A percentile compares a stretch with the other conserved stretches of the same genome.
Conservation (phyloP, 2,113 vertebrate genomes). For the Dendrocopos noguchii region DNA sequence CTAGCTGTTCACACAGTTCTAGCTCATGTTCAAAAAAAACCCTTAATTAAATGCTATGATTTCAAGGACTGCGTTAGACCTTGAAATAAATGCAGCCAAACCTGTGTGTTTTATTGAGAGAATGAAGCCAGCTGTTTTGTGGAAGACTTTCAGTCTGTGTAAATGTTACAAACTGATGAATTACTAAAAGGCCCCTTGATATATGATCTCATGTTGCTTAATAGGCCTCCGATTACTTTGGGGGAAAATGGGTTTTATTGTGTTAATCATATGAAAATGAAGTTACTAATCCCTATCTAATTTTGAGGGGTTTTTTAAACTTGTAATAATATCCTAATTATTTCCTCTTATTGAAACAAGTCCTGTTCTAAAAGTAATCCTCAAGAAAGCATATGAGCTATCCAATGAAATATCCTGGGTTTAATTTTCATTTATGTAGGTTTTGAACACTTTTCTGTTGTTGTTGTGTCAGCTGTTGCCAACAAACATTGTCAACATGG, state of each 20-base stretch:
- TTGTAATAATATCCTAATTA: slow-evolving; percentile 63
- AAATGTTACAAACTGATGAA: slow-evolving; percentile 61
- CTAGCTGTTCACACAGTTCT: slow-evolving; percentile 39
- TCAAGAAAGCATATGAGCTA: slow-evolving; percentile 25
- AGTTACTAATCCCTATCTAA: slow-evolving; percentile 67
- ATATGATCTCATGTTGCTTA: slow-evolving; percentile 57
- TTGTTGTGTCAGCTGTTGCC: background rate
- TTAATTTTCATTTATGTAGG: slow-evolving; percentile 36
- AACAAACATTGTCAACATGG: background rate
- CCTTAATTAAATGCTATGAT: slow-evolving; percentile 64
- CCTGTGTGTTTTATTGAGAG: background rate
- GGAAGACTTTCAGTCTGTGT: slow-evolving; percentile 34
- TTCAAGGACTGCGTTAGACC: slow-evolving; percentile 48
- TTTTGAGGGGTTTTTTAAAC: slow-evolving; percentile 29
- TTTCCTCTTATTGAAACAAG: slow-evolving; percentile 52
- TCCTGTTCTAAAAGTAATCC: slow-evolving; percentile 42
- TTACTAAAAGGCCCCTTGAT: slow-evolving; percentile 66
- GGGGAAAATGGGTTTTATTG: slow-evolving; percentile 56
- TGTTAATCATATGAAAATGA: slow-evolving; percentile 70
- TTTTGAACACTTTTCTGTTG: background rate
- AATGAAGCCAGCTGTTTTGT: slow-evolving; percentile 47
- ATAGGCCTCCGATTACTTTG: slow-evolving; percentile 49
- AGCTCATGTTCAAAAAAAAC: slow-evolving; percentile 47
- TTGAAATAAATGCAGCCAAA: slow-evolving; percentile 37
- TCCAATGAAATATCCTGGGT: slow-evolving; percentile 23